Percentiles rank a stretch among this genome's conserved stretches.
Conservation (phyloP, 92 coral and sea anemone species). For the Virgularia gustaviana region DNA sequence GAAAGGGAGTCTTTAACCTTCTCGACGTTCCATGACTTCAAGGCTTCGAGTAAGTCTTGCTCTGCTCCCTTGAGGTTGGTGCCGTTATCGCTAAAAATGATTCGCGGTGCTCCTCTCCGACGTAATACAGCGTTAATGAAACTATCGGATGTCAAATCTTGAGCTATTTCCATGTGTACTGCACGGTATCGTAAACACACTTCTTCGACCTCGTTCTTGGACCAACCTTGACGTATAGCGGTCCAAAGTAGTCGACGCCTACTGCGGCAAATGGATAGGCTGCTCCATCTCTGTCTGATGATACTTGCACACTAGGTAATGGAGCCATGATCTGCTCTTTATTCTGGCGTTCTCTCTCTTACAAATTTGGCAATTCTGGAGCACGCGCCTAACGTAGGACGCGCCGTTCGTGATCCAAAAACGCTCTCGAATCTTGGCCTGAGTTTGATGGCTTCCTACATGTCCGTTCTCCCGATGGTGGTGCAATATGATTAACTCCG, state of each 20-base stretch:
- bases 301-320: slow-evolving; percentile 43
- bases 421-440: slow-evolving; percentile 37
- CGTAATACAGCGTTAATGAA: slow-evolving; percentile 49
- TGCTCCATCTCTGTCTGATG: slow-evolving; percentile 21
- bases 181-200: slow-evolving; percentile 52
- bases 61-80: slow-evolving; percentile 53
- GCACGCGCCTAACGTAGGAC: slow-evolving; percentile 41
- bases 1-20: no score
- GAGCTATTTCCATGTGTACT: slow-evolving; percentile 53
- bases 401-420: slow-evolving; percentile 40
- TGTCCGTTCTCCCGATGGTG: slow-evolving; percentile 49
- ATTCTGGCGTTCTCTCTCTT: slow-evolving; percentile 40
- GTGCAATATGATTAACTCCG: slow-evolving; percentile 31
- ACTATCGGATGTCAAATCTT: slow-evolving; percentile 41
- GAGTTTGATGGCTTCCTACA: slow-evolving; percentile 45
- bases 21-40: no score
- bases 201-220: slow-evolving; percentile 51
- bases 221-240: no score
- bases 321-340: slow-evolving; percentile 53
- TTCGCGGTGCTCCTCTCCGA: slow-evolving; percentile 47
- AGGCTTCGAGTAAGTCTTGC: no score
- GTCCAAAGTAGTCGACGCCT: no score
- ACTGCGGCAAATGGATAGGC: slow-evolving; percentile 55
- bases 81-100: slow-evolving; percentile 57
- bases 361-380: slow-evolving; percentile 42